Evolutionary conservation across 1,140 invertebrate species (phyloP).

Genomic region (Aphelenchoides besseyi): DNA sequence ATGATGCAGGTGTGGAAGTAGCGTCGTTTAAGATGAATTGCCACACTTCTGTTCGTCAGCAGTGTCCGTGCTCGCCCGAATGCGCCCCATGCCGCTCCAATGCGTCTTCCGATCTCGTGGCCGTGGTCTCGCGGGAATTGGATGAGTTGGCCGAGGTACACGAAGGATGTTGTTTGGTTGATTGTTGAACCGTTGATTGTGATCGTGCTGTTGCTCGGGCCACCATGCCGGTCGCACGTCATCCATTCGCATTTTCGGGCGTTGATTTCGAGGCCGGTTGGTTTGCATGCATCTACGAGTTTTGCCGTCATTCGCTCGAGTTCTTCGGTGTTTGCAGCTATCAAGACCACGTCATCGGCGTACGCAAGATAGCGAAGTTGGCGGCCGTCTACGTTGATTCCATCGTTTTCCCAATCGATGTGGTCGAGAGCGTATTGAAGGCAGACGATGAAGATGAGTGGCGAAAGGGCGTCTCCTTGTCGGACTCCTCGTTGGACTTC

Average conservation of each 20-base stretch:
- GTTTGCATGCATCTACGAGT: not conserved
- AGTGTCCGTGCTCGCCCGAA: slow-evolving; percentile 2
- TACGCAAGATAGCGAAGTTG: slow-evolving; percentile 50
- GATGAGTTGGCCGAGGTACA: slow-evolving; percentile 25
- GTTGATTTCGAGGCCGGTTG: slow-evolving; percentile 26
- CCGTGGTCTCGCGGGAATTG: slow-evolving; percentile 13
- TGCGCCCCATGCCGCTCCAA: slow-evolving; percentile 17
- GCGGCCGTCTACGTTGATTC: not conserved
- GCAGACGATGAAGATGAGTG: slow-evolving; percentile 65
- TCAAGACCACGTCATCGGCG: slow-evolving; percentile 59
- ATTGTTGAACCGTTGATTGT: slow-evolving; percentile 3
- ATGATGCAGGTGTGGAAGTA: slow-evolving; percentile 30
- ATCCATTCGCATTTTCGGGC: slow-evolving; percentile 23
- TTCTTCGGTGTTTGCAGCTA: slow-evolving; percentile 24
- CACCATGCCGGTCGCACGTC: too few species aligned
- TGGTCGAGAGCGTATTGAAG: slow-evolving; percentile 63
- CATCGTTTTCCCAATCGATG: slow-evolving; percentile 20
- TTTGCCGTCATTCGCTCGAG: slow-evolving; percentile 30
- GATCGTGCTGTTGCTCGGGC: too few species aligned
- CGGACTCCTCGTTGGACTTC: slow-evolving; percentile 63
- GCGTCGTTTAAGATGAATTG: slow-evolving; percentile 21
- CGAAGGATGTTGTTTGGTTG: slow-evolving; percentile 2
- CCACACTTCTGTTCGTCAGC: slow-evolving; percentile 3
- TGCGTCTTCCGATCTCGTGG: slow-evolving; percentile 11
- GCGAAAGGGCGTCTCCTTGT: slow-evolving; percentile 66